Base-by-base conservation (phyloP, 2,113 vertebrate genomes). In the Anseranas semipalmata region DNA sequence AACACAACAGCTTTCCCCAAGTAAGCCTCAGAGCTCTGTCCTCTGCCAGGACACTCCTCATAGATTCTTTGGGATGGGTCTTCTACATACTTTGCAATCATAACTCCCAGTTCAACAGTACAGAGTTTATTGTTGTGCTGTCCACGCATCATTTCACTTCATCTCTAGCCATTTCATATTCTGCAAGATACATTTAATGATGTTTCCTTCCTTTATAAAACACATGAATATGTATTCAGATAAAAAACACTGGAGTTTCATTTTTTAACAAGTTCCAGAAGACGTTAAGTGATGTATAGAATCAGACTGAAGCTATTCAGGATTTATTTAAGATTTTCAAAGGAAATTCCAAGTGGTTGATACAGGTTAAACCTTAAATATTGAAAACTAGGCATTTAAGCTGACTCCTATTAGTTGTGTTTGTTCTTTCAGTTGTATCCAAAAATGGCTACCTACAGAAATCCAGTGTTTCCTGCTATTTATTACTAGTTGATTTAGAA, bases 101-200 rank as follows among this genome's bases (percentile, higher is more conserved):
- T 22, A 82, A 72, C 8, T 68, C 48, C 43, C 56, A 33, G 16
- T 65, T 92, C 68, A 71, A 33, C 62, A 79, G 18, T 27, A 65
- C 35, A 67, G 30, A 86, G 11, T 13, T 89, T 72, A 75, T 48
- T 75, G 37, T 25, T 58, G 46, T 74, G 68, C 15, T 70, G 20
- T 67, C 75, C 41, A 35, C 0, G 0, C 37, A 77, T 17, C 0
- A 0, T 19, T 71, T 65, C 2, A 65, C 71, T 96, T 93, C 52
- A 89, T 87, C 79, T 86, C 43, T 81, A 72, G 18, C 35, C 30
- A 60, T 48, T 75, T 2, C 4, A 35, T 71, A 60, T 52, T 77
- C 30, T 71, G 37, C 5, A 76, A 88, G 94, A 90, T 37, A 53
- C 10, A 55, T 78, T 84, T 81, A 84, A 78, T 74, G 20, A 30